Base-by-base conservation (phyloP, 2,797 vertebrate species). In the Lepilemur ruficaudatus region DNA sequence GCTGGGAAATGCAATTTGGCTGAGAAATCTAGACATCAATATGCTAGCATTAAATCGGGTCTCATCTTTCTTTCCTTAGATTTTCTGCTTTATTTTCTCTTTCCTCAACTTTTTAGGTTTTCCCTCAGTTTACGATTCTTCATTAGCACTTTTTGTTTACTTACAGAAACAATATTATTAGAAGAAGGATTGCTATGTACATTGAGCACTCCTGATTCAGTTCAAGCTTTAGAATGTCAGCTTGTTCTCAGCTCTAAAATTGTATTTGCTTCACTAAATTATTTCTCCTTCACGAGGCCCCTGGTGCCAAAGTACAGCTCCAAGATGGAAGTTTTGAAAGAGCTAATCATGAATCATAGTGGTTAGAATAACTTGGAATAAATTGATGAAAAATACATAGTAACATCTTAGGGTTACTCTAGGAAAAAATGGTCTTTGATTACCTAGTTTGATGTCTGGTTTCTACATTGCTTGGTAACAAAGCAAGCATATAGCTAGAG, bases 11-110 rank as follows among this genome's bases (percentile, higher is more conserved):
- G 43, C 30, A 57, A 48, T 89, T 92, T 73, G 69, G 76, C 41
- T 75, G 63, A 91, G 67, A 82, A 70, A 15, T 75, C 61, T 95
- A 87, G 76, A 93, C 96, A 95, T 90, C 48, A 89, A 50, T 95
- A 80, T 69, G 25, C 20, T 67, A 80, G 46, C 69, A 41, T 89
- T 90, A 55, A 85, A 14, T 25, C 9, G 57, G 73, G 18, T 93
- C 28, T 86, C 22, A 15, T 80, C 50, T 75, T 35, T 81, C 17
- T 87, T 73, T 81, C 3, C 15, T 91, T 72, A 72, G 32, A 75
- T 67, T 96, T 93, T 93, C 38, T 89, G 28, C 52, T 89, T 78
- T 79, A 82, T 79, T 95, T 95, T 69, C 12, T 84, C 13, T 78
- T 87, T 50, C 10, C 59, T 93, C 38, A 84, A 65, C 30, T 72